Evolutionary conservation across 1,140 invertebrate species (phyloP), one percentile per base, ranked within the genome.

Genomic region (Globodera ellingtonae): DNA sequence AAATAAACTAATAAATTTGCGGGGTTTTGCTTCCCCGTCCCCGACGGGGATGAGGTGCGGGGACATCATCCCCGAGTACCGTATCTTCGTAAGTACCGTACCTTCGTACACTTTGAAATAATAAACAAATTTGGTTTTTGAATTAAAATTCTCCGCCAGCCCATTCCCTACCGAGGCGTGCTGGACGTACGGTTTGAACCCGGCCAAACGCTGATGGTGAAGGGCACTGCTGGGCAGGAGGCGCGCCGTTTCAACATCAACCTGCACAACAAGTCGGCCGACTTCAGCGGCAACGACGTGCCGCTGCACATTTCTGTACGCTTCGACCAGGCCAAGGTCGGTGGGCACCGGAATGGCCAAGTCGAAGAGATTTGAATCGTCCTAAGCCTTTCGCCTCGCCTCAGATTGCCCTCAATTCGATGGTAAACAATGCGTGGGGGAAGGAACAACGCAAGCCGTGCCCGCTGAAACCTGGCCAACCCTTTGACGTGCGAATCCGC

Each of bases 321-420:
- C 73, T 88, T 88, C 81, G 86, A 88, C 76, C 87, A 89, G 79
- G 86, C 87, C 46, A 88, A 88, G 85, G 86, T 86, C 66, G 46
- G n/a, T 65, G 8, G 67, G 21, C 67, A 35, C n/a, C 66, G 35
- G 7, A 6, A 67, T 67, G 8, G 66, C 18, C 66, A 21, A 10
- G 15, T 10, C 66, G 18, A 67, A 9, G 50, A 2, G 24, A 24
- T 24, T 50, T 10, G 6, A 50, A 50, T 50, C 48, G 48, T 50
- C 66, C 7, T 9, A 67, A 67, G 7, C 8, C 35, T 18, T 21
- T 8, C 35, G 7, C 18, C 8, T 98, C 98, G 91, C 13, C 84
- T 48, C n/a, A 85, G 81, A 83, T 86, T 44, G 65, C 79, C 18
- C 47, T 87, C 13, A 84, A 84, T 69, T 69, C 72, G 21, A 86